These are phyloP conservation scores for Rhagologus leucostigma DNA, from an alignment of 2,113 vertebrate genomes.

Conservation along the genomic window DNA sequence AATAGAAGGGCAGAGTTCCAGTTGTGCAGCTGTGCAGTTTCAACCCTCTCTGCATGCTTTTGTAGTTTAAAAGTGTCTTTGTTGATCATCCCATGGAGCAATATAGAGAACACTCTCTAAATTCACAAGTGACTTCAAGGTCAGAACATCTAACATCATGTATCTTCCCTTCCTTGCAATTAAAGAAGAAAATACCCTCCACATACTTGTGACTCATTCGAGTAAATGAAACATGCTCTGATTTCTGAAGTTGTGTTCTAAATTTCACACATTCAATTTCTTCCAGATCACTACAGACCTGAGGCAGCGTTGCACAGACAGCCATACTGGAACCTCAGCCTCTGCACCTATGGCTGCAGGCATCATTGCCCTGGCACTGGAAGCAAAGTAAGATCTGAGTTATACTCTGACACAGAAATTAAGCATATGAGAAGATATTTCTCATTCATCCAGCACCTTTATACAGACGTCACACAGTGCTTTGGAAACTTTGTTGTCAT, in stretches of 20 bases:
- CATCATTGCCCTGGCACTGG: constrained; percentile 94
- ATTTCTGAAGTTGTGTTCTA: constrained; percentile 19
- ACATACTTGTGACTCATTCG: neutral
- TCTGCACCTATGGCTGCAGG: constrained; percentile 98
- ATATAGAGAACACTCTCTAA: neutral
- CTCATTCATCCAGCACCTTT: neutral
- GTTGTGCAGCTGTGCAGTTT: neutral
- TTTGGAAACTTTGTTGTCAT: neutral
- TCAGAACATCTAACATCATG: neutral
- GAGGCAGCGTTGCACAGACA: constrained; percentile 96
- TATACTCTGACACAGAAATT: neutral
- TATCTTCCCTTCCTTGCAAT: neutral
- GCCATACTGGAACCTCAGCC: constrained; percentile 96
- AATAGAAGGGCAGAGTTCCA: neutral
- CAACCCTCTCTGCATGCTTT: neutral
- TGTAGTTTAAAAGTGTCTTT: neutral
- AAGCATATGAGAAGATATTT: neutral
- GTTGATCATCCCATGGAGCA: neutral
- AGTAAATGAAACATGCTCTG: neutral
- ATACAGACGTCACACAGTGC: neutral
- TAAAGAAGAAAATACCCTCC: neutral
- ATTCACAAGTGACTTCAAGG: neutral
- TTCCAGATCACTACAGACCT: constrained; percentile 96
- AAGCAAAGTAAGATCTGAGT: constrained; percentile 92
- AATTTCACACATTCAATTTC: constrained; percentile 37